Conservation (phyloP, 2,888 invertebrate genomes). For the Catotricha subobsoleta region DNA sequence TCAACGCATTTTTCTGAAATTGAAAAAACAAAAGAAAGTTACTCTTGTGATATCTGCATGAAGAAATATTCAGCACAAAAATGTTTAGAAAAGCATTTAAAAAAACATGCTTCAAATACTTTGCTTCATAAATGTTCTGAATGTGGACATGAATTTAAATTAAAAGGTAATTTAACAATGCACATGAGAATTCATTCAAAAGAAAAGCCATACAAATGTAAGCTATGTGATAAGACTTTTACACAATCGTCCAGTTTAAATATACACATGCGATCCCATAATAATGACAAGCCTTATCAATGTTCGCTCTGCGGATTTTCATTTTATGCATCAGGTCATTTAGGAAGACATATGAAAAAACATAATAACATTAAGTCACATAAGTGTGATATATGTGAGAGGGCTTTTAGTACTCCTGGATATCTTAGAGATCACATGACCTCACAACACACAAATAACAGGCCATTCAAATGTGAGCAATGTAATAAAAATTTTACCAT, state of each 20-base stretch:
- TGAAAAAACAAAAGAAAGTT: not conserved
- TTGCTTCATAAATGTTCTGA: not conserved
- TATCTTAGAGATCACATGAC: not conserved
- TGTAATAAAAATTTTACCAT: not conserved
- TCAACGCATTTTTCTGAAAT: not conserved
- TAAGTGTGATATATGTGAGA: constrained; percentile 4
- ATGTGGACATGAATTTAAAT: constrained; percentile 4
- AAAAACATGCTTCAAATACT: not conserved
- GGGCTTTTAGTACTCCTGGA: constrained; percentile 1
- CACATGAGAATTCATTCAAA: not conserved
- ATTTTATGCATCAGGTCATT: constrained; percentile 2
- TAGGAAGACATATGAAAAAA: constrained; percentile 1
- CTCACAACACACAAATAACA: constrained; percentile 1
- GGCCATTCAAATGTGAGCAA: not conserved
- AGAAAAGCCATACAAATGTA: constrained; percentile 4
- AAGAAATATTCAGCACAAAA: constrained; percentile 1
- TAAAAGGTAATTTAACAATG: not conserved
- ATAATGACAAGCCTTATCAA: constrained; percentile 4
- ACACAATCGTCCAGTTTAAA: constrained; percentile 1
- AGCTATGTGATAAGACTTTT: constrained; percentile 1
- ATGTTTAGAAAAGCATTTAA: constrained; percentile 1
- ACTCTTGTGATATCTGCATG: not conserved
- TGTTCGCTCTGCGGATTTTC: constrained; percentile 2
- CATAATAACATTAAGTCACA: constrained; percentile 5
- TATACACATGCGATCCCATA: constrained; percentile 5